Base-by-base conservation (phyloP, 2,113 vertebrate genomes). In the Pteruthius melanotis region DNA sequence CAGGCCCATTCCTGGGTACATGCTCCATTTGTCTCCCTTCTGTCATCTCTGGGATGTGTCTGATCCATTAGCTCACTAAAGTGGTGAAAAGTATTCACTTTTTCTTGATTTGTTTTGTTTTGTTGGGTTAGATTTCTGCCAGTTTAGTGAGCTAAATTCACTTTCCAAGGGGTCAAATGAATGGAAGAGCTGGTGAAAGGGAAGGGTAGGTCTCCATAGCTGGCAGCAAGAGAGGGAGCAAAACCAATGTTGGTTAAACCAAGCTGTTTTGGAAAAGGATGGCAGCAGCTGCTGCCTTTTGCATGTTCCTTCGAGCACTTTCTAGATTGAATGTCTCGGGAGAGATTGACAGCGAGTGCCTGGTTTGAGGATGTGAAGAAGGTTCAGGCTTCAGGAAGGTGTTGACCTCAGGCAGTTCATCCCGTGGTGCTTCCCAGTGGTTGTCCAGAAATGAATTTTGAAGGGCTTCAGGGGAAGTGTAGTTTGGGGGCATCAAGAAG, bases 61-160 rank as follows among this genome's bases (percentile, higher is more conserved):
- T 75, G 94, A 94, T 89, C 76, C 83, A 92, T 94, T 94, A 94
- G 60, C 52, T 75, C 89, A 60, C 56, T 68, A 35, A 95, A 97
- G 96, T 95, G 96, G 86, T 96, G 95, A 97, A 97, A 97, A 94
- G 64, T 95, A 95, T 94, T 96, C 80, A 75, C 86, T 95, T 92
- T 93, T 95, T 81, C 83, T 93, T 87, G 74, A 64, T 94, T 95
- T 95, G 90, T 92, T 93, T 80, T 94, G 68, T 90, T 95, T 95
- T 84, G 42, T 85, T 92, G 64, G 33, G 60, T 75, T 95, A 89
- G 64, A 54, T 90, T 94, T 94, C 59, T 94, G 79, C 47, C 86
- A 92, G 68, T 95, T 90, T 78, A 86, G 86, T 90, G 91, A 89
- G 89, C 80, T 93, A 91, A 88, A 90, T 86, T 95, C 72, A 78